Base-by-base conservation (phyloP, 1,140 invertebrate species). In the Scaptodrosophila lebanonensis region DNA sequence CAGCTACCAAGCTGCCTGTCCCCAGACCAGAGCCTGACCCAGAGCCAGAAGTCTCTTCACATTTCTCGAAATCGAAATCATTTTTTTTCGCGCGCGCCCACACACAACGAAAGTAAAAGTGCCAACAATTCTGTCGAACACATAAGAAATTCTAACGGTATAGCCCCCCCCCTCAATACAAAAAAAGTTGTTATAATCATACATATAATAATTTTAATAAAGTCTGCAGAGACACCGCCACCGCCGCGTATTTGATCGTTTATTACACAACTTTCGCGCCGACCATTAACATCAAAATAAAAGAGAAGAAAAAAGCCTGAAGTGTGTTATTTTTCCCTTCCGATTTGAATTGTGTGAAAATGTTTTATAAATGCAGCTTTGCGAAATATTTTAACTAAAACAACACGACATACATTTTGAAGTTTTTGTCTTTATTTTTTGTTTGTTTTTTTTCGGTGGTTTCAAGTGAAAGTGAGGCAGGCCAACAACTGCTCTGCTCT, bases 381-480 rank as follows among this genome's bases (percentile, higher is more conserved):
- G 36, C 11, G 8, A 51, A 27, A 11, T 38, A 38, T 20, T 9
- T 22, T 33, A 48, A 58, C 8, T 15, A 40, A 61, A 61, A 18
- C 18, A 36, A 47, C 45, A 39, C 50, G 50, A 42, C 56, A 54
- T 40, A 64, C 44, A 43, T 43, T 57, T 63, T 67, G 29, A 44
- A 44, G 49, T 32, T 45, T 32, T 47, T 52, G 27, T 25, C 52
- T 35, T 58, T 56, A 54, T 52, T 66, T 51, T 56, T 32, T 49
- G 27, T 33, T 39, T 44, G 27, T 35, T 50, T 54, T 69, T 66
- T 75, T 50, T 59, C 58, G 38, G 66, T 71, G 57, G 13, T 49
- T 38, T 51, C 43, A 52, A 77, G 73, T 77, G 73, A 77, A 77
- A 79, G 75, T 82, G 66, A 66, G 61, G 32, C 44, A 60, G 59